Evolutionary conservation across 1,140 invertebrate genomes (phyloP).

Genomic region (Bombus terrestris): DNA sequence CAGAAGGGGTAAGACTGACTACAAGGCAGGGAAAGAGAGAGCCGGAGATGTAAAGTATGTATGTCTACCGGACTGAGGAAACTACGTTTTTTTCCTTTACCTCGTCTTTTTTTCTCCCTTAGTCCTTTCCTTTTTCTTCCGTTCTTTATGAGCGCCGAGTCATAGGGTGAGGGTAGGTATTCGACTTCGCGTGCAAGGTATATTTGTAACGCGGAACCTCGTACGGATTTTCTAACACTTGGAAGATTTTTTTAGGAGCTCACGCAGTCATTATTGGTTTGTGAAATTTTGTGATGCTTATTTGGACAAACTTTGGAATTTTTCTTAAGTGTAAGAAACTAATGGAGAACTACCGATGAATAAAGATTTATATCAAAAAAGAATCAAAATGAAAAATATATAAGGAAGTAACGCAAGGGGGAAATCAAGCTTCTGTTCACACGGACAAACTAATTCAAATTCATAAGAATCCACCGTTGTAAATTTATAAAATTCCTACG

Average conservation of each 20-base stretch:
- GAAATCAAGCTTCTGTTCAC: too few species aligned
- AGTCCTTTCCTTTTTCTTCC: neutral
- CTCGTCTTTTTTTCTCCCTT: neutral
- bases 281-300: neutral
- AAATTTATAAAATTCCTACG: neutral
- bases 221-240: neutral
- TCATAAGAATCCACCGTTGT: neutral
- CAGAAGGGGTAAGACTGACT: conserved; percentile 14
- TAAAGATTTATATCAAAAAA: too few species aligned
- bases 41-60: conserved; percentile 33
- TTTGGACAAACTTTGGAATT: too few species aligned
- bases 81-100: conserved; percentile 20
- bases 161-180: neutral
- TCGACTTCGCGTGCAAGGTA: neutral
- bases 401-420: neutral
- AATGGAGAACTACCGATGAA: too few species aligned
- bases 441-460: neutral
- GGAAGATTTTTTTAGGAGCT: neutral
- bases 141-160: neutral
- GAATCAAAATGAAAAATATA: too few species aligned
- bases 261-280: neutral
- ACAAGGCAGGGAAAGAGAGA: conserved; percentile 25
- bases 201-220: neutral
- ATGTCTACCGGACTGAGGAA: conserved; percentile 22
- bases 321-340: too few species aligned